phyloP scores from a whole-genome alignment of 2,113 vertebrate species.

The Opisthocomus hoazin region DNA sequence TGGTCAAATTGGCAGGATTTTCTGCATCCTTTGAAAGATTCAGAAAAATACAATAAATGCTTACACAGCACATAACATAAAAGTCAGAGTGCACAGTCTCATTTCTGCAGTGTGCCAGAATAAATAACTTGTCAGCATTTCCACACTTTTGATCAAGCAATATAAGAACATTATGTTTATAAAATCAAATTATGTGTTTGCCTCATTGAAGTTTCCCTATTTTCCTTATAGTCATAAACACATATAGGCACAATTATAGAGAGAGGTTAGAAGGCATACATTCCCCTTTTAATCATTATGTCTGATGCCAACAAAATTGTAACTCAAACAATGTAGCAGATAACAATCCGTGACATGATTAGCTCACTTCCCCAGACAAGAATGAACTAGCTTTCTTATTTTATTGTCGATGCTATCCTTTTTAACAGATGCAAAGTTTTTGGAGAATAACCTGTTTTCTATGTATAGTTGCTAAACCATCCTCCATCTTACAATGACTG shows the following conservation, averaged over 20 bases:
- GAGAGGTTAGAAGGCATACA: neutral
- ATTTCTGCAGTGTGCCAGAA: conserved; percentile 25
- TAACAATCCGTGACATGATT: conserved; percentile 51
- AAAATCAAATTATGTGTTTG: conserved; percentile 44
- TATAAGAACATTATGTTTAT: conserved; percentile 60
- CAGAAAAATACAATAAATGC: conserved; percentile 1
- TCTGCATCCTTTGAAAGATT: conserved; percentile 67
- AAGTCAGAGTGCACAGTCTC: conserved; percentile 9
- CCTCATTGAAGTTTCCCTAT: conserved; percentile 11
- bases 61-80: neutral
- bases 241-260: neutral
- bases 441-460: neutral
- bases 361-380: conserved; percentile 59
- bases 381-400: conserved; percentile 36
- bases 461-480: neutral
- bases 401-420: neutral
- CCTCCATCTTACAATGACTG: neutral
- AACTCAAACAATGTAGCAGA: conserved; percentile 59
- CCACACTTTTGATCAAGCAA: conserved; percentile 50
- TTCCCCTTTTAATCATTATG: neutral
- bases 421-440: neutral
- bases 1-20: conserved; percentile 73
- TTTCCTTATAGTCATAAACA: conserved; percentile 55
- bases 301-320: conserved; percentile 31
- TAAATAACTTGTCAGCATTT: conserved; percentile 63